Evolutionary conservation across 2,113 vertebrate species (phyloP).

Genomic region (Erythrolamprus reginae): DNA sequence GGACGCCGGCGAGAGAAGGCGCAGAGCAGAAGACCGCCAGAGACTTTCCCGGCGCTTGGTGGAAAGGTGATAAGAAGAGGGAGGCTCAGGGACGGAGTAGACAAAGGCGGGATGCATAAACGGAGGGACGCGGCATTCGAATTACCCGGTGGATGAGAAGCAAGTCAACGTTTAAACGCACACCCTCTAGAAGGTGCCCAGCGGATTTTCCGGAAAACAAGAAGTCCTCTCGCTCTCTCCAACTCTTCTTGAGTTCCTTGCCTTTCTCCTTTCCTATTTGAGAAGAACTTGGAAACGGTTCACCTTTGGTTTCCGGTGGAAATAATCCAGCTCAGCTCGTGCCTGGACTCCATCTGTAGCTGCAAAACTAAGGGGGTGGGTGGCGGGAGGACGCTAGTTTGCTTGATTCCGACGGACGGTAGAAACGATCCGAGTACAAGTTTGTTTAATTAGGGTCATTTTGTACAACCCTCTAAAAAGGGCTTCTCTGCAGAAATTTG

Average conservation of each 20-base stretch:
- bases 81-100: neutral
- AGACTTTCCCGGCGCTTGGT: neutral
- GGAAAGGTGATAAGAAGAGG: neutral
- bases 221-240: neutral
- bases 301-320: constrained; percentile 52
- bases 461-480: neutral
- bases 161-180: no score
- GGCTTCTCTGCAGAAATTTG: neutral
- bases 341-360: no score
- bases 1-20: neutral
- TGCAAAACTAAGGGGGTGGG: neutral
- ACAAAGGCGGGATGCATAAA: neutral
- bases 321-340: neutral
- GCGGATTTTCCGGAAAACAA: neutral
- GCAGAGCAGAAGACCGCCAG: neutral
- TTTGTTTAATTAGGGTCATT: constrained; percentile 5
- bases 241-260: neutral
- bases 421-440: constrained; percentile 9
- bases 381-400: constrained; percentile 44
- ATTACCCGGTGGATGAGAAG: no score
- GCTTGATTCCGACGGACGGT: neutral
- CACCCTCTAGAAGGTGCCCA: neutral
- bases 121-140: neutral
- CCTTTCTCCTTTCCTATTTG: constrained; percentile 25
- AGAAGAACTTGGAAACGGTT: constrained; percentile 49